A percentile compares a stretch with the other conserved stretches of the same genome.
Conservation (phyloP, 2,113 vertebrate genomes). For the Dromaius novaehollandiae region DNA sequence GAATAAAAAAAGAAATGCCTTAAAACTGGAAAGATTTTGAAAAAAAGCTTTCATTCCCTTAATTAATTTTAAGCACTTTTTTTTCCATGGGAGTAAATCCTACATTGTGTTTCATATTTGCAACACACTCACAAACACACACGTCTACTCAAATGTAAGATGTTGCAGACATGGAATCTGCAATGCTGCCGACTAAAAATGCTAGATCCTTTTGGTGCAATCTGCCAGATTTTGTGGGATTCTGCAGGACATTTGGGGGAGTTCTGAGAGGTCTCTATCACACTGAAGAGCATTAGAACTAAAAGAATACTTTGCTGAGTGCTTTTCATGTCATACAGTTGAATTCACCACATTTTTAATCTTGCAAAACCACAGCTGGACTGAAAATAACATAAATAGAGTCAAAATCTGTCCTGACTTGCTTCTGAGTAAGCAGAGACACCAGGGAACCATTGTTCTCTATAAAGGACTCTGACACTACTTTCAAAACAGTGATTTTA, state of each 20-base stretch:
- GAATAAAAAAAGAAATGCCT: not conserved
- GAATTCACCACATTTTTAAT: not conserved
- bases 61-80: constrained; percentile 30
- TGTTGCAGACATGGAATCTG: constrained; percentile 10
- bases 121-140: not conserved
- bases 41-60: not conserved
- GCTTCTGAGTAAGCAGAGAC: not conserved
- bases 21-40: constrained; percentile 2
- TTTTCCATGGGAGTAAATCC: not conserved
- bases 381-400: not conserved
- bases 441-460: not conserved
- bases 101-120: not conserved
- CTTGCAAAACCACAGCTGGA: not conserved
- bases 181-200: not conserved
- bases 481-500: not conserved
- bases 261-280: not conserved
- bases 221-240: constrained; percentile 18
- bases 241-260: not conserved
- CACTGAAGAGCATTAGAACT: not conserved
- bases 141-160: not conserved
- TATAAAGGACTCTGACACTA: not conserved
- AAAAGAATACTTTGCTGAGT: not conserved
- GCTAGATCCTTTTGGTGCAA: not conserved
- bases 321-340: not conserved
- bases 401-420: not conserved